Conservation (phyloP, 2,797 vertebrate genomes). For the Rhinichthys osculus region DNA sequence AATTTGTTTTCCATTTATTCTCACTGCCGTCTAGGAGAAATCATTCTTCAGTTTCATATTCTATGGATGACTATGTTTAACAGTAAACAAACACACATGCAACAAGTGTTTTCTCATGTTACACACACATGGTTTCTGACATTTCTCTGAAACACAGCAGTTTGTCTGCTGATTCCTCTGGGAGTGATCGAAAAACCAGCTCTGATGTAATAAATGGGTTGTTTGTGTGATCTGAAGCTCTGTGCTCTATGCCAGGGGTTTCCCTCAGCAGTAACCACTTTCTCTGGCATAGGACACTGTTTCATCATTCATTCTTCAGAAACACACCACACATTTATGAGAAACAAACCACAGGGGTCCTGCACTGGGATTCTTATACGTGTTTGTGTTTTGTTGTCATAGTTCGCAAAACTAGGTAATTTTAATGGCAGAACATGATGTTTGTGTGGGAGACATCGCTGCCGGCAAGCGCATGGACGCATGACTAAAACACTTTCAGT, state of each 20-base stretch:
- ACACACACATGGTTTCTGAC: conserved; percentile 36
- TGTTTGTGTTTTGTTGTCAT: conserved; percentile 43
- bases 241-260: conserved; percentile 64
- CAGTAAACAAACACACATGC: background rate
- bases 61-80: background rate
- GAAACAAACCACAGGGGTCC: conserved; percentile 2
- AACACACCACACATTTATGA: conserved; percentile 10
- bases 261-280: conserved; percentile 52
- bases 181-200: conserved; percentile 60
- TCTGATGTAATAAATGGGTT: conserved; percentile 59
- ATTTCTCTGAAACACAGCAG: conserved; percentile 24
- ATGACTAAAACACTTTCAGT: conserved; percentile 14
- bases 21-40: background rate
- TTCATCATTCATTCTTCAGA: conserved; percentile 21
- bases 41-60: background rate
- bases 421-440: background rate
- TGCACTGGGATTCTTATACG: background rate
- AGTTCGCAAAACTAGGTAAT: conserved; percentile 14
- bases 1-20: conserved; percentile 13
- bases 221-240: conserved; percentile 71
- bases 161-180: conserved; percentile 39
- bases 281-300: conserved; percentile 36
- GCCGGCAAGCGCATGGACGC: background rate
- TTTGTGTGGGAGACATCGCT: background rate
- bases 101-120: conserved; percentile 11